Evolutionary conservation across 1,140 invertebrate genomes (phyloP).

Genomic region (Tachypleus tridentatus): DNA sequence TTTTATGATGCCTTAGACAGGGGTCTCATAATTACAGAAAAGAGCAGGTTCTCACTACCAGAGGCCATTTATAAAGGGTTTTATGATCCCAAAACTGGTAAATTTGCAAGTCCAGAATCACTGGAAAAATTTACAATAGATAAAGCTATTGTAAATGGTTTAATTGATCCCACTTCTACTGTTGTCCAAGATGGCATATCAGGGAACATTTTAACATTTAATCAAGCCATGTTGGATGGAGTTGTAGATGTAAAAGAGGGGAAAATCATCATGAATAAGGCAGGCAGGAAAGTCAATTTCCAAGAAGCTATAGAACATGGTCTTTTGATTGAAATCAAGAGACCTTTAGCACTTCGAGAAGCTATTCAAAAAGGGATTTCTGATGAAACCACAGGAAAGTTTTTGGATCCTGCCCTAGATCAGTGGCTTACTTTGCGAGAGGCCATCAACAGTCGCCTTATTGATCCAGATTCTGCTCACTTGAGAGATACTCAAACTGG

Average conservation of each 20-base stretch:
- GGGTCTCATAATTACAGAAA: slow-evolving; percentile 62
- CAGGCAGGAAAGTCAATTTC: slow-evolving; percentile 58
- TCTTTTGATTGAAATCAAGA: slow-evolving; percentile 62
- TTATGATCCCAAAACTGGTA: slow-evolving; percentile 60
- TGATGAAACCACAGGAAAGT: slow-evolving; percentile 55
- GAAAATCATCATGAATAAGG: slow-evolving; percentile 44
- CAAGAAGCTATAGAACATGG: slow-evolving; percentile 73
- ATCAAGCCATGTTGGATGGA: slow-evolving; percentile 61
- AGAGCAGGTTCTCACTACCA: slow-evolving; percentile 65
- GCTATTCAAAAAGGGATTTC: slow-evolving; percentile 69
- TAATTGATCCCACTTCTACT: slow-evolving; percentile 66
- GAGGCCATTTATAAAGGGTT: slow-evolving; percentile 78
- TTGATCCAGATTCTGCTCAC: slow-evolving; percentile 68
- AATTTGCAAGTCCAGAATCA: slow-evolving; percentile 53
- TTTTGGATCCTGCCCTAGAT: slow-evolving; percentile 64
- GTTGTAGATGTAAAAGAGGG: slow-evolving; percentile 64
- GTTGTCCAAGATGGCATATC: slow-evolving; percentile 50
- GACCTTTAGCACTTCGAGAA: slow-evolving; percentile 71
- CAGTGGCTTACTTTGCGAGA: slow-evolving; percentile 57
- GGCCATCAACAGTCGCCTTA: slow-evolving; percentile 56
- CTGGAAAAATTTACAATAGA: slow-evolving; percentile 60
- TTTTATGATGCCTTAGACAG: slow-evolving; percentile 64
- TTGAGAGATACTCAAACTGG: slow-evolving; percentile 66
- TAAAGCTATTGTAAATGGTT: slow-evolving; percentile 58
- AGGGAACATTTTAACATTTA: slow-evolving; percentile 62